Conservation (phyloP, 2,797 vertebrate genomes). For the Spinus pinus region DNA sequence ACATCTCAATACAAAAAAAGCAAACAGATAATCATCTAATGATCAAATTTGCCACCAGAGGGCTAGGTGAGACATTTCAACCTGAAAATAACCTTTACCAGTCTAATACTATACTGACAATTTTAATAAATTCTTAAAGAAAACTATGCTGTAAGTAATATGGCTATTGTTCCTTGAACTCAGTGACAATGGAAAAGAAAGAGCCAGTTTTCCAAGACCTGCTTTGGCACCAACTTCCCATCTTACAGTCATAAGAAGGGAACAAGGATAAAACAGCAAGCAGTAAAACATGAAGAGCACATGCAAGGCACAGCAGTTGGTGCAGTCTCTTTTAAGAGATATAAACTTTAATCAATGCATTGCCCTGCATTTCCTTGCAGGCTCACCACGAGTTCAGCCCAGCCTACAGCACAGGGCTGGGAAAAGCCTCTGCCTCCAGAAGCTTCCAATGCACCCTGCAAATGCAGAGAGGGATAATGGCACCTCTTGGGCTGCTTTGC, state of each 20-base stretch:
- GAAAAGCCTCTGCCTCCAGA: neutral
- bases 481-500: neutral
- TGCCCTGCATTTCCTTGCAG: neutral
- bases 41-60: neutral
- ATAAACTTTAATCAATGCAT: neutral
- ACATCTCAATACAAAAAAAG: neutral
- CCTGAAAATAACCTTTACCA: neutral
- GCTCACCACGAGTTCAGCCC: neutral
- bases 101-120: neutral
- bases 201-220: neutral
- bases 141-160: neutral
- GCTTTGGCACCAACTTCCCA: neutral
- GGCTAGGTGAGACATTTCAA: neutral
- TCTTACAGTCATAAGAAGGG: neutral
- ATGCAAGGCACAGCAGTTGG: neutral
- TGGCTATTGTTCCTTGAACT: neutral
- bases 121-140: neutral
- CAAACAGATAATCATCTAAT: neutral
- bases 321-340: neutral
- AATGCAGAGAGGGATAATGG: fast-evolving
- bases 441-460: neutral
- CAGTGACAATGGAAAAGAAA: neutral
- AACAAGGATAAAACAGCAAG: neutral
- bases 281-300: neutral
- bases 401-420: neutral